Percentiles rank a stretch among this genome's conserved stretches.
Evolutionary conservation across 2,113 vertebrate species (phyloP).

Genomic region (Hypocryptadius cinnamomeus): DNA sequence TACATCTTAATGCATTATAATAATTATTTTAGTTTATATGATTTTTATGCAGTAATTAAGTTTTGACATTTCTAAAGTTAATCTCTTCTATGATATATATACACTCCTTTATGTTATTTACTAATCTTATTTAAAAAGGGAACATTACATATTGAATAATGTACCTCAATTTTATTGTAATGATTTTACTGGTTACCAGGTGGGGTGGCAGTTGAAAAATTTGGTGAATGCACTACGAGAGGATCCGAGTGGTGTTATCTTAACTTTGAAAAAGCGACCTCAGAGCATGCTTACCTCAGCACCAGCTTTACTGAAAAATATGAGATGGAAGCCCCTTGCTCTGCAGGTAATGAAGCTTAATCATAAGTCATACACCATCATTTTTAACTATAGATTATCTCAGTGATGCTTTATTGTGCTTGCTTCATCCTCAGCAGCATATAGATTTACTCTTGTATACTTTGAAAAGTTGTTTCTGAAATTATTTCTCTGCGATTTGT

Average conservation of each 20-base stretch:
- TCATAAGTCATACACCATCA: conserved; percentile 85
- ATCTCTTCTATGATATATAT: conserved; percentile 47
- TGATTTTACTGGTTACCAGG: conserved; percentile 85
- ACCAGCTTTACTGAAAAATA: conserved; percentile 99
- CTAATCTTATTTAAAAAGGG: conserved; percentile 73
- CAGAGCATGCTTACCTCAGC: conserved; percentile 99
- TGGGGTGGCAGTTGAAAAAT: conserved; percentile 99
- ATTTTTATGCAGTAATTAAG: conserved; percentile 49
- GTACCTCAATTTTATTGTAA: conserved; percentile 82
- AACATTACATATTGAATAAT: conserved; percentile 76
- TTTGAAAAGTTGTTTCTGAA: conserved; percentile 73
- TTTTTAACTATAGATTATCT: conserved; percentile 77
- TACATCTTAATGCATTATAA: conserved; percentile 48
- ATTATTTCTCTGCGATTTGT: conserved; percentile 66
- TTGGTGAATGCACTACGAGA: conserved; percentile 97
- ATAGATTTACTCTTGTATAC: conserved; percentile 71
- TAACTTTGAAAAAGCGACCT: conserved; percentile 99
- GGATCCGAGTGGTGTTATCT: conserved; percentile 97
- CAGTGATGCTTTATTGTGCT: conserved; percentile 79
- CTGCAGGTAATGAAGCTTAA: conserved; percentile 94
- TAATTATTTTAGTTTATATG: conserved; percentile 49
- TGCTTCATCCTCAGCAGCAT: conserved; percentile 80
- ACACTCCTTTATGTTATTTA: conserved; percentile 67
- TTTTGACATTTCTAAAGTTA: conserved; percentile 52
- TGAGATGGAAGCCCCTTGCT: conserved; percentile 99